phyloP scores from a whole-genome alignment of 2,797 vertebrate species.

The Sylvilagus floridanus region DNA sequence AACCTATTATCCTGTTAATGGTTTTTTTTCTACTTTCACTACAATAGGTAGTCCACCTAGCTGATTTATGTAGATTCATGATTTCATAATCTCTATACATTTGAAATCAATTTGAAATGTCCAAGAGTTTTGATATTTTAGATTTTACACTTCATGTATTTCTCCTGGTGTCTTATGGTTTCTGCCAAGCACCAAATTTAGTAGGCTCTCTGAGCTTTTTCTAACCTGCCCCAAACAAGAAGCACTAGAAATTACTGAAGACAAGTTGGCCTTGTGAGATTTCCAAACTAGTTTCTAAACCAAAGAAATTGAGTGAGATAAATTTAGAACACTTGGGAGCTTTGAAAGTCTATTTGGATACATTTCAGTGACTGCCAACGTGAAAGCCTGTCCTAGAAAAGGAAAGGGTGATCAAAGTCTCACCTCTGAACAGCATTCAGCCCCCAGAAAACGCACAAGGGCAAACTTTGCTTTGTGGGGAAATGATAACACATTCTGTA shows the following conservation, averaged over 20 bases:
- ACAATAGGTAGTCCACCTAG: conserved; percentile 40
- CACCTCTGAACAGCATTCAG: not conserved
- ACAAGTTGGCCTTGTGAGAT: conserved; percentile 83
- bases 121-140: conserved; percentile 81
- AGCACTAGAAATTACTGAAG: conserved; percentile 83
- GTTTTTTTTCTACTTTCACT: conserved; percentile 30
- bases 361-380: conserved; percentile 66
- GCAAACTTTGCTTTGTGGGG: conserved; percentile 50
- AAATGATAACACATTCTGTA: conserved; percentile 47
- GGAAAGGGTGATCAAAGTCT: conserved; percentile 64
- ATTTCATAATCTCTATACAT: conserved; percentile 68
- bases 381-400: conserved; percentile 68
- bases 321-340: conserved; percentile 82
- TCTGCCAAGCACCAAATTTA: conserved; percentile 81
- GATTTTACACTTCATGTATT: conserved; percentile 76
- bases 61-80: conserved; percentile 69
- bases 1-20: conserved; percentile 21
- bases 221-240: conserved; percentile 81
- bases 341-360: conserved; percentile 79
- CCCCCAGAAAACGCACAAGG: conserved; percentile 10
- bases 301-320: conserved; percentile 81
- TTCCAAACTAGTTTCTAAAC: conserved; percentile 83
- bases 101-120: conserved; percentile 78
- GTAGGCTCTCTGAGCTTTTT: conserved; percentile 79
- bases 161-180: conserved; percentile 68